A percentile compares a stretch with the other conserved stretches of the same genome.
phyloP scores from a whole-genome alignment of 2,113 vertebrate genomes.

The Pseudorectes ferrugineus region DNA sequence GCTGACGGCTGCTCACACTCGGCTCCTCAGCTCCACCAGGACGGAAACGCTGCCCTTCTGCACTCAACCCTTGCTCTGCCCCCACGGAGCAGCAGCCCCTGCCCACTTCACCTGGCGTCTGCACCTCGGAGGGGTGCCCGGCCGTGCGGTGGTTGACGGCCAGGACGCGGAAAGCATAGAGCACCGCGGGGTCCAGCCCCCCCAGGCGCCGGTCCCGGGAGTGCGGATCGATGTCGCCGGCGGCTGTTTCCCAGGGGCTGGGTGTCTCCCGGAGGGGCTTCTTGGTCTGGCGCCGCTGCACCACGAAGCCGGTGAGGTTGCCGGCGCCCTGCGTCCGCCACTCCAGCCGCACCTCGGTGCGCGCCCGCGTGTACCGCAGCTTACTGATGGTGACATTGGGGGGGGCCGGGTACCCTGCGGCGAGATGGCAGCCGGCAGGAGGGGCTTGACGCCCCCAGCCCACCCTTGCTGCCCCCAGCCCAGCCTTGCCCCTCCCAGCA shows the following conservation, averaged over 20 bases:
- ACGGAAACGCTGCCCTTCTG: background rate
- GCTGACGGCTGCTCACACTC: background rate
- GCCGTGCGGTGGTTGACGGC: constrained; percentile 84
- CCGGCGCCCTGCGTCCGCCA: constrained; percentile 72
- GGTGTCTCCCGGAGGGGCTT: background rate
- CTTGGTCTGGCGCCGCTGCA: constrained; percentile 74
- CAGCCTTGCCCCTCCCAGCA: fast-evolving
- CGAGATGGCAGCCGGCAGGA: background rate
- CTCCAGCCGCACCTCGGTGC: constrained; percentile 83
- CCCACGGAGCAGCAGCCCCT: background rate
- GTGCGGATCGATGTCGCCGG: constrained; percentile 74
- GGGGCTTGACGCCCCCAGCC: fast-evolving
- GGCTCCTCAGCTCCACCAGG: background rate
- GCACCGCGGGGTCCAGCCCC: constrained; percentile 75
- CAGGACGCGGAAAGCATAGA: constrained; percentile 82
- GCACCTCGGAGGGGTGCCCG: constrained; percentile 83
- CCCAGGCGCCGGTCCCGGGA: constrained; percentile 71
- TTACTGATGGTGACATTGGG: constrained; percentile 85
- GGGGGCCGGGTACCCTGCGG: constrained; percentile 81
- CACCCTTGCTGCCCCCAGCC: fast-evolving
- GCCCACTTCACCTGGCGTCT: constrained; percentile 84
- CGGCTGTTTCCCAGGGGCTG: constrained; percentile 74
- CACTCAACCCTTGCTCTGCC: background rate
- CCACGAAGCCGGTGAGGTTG: constrained; percentile 81
- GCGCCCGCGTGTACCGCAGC: constrained; percentile 72